Percentiles rank a stretch among this genome's conserved stretches.
Conservation (phyloP, 2,888 invertebrate genomes). For the Stegophylla sp. region DNA sequence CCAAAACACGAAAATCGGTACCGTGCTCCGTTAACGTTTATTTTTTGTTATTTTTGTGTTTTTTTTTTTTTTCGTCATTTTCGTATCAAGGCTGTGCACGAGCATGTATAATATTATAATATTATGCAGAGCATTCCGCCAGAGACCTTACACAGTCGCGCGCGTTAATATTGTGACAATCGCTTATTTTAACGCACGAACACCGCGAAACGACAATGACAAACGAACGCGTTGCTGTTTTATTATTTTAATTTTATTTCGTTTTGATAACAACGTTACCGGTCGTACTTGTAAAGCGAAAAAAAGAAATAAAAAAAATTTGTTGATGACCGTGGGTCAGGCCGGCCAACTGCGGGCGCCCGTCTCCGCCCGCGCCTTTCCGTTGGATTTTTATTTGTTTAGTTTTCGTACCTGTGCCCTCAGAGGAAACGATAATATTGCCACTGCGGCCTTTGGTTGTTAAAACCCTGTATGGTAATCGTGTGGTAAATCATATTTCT, state of each 20-base stretch:
- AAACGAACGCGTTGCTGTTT: background rate
- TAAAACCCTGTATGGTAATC: too few species aligned
- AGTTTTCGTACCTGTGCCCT: too few species aligned
- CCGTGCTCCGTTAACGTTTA: too few species aligned
- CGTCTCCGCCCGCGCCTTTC: background rate
- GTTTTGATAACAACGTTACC: constrained; percentile 13
- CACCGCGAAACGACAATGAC: constrained; percentile 7
- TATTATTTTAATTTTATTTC: background rate
- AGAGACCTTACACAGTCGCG: constrained; percentile 6
- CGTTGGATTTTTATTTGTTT: background rate
- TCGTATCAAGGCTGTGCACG: constrained; percentile 17
- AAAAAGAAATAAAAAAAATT: background rate
- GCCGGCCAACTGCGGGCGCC: background rate
- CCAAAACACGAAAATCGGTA: too few species aligned
- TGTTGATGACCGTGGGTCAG: constrained; percentile 14
- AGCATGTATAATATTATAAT: too few species aligned
- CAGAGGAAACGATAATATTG: background rate
- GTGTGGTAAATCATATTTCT: too few species aligned
- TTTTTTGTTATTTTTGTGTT: too few species aligned
- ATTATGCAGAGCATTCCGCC: background rate
- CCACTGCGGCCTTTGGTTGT: background rate
- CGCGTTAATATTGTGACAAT: constrained; percentile 31
- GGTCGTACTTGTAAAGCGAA: background rate
- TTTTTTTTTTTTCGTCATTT: background rate
- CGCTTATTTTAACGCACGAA: constrained; percentile 2